A percentile compares a stretch with the other conserved stretches of the same genome.
Evolutionary conservation across 1,140 invertebrate species (phyloP).

Genomic region (Platorchestia sp.): DNA sequence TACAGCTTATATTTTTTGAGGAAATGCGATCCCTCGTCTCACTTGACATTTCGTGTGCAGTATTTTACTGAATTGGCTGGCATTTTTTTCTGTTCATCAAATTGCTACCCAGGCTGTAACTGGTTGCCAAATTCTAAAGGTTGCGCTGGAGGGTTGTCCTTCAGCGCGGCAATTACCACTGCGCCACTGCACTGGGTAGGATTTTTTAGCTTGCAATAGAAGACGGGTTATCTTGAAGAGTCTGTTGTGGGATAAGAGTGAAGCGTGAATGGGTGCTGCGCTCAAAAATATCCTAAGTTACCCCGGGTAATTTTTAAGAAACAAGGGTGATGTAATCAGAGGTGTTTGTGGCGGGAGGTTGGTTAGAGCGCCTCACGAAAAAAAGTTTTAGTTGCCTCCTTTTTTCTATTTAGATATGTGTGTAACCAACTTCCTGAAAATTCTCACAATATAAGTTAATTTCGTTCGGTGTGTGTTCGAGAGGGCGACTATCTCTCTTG

Average conservation of each 20-base stretch:
- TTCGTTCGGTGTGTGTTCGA: not conserved
- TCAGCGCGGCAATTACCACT: not conserved
- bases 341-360: too few relatives aligned
- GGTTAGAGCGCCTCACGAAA: too few relatives aligned
- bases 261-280: not conserved
- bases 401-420: not conserved
- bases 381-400: too few relatives aligned
- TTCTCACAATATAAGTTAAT: not conserved
- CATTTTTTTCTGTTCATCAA: not conserved
- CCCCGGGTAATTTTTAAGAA: too few relatives aligned
- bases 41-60: not conserved
- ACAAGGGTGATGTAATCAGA: too few relatives aligned
- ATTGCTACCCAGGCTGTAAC: not conserved
- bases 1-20: not conserved
- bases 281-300: too few relatives aligned
- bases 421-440: not conserved
- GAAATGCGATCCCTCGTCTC: not conserved
- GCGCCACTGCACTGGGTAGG: not conserved
- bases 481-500: not conserved
- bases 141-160: not conserved
- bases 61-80: not conserved
- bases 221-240: not conserved
- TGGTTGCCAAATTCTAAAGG: not conserved
- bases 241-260: not conserved
- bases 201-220: not conserved